phyloP scores from a whole-genome alignment of 2,113 vertebrate species.

The Microtus richardsoni region DNA sequence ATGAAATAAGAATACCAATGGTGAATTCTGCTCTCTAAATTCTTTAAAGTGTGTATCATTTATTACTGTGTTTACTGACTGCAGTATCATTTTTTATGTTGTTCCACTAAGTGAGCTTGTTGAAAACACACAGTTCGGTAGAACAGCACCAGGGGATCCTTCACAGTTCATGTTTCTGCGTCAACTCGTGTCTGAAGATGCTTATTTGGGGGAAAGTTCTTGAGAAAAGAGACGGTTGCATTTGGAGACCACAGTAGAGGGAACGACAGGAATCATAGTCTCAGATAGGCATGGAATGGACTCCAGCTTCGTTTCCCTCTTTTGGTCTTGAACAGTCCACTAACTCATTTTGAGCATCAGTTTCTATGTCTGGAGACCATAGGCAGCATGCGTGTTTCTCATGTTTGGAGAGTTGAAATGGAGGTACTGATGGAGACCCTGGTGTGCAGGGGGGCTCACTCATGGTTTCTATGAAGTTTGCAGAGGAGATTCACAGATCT shows the following conservation, averaged over 20 bases:
- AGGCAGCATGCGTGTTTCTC: background rate
- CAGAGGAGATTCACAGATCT: background rate
- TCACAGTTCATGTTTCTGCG: background rate
- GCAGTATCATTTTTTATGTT: background rate
- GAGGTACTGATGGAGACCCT: background rate
- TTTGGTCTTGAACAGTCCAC: background rate
- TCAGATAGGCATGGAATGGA: background rate
- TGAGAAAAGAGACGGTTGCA: background rate
- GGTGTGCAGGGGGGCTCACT: background rate
- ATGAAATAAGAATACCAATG: background rate
- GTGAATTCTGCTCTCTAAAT: background rate
- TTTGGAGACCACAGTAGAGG: too few relatives aligned
- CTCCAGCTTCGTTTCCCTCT: background rate
- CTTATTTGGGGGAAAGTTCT: background rate
- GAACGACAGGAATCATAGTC: fast-evolving
- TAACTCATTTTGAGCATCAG: background rate
- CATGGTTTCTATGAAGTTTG: background rate
- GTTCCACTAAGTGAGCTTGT: background rate
- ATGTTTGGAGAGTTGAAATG: background rate
- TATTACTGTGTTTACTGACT: background rate
- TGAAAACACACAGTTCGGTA: background rate
- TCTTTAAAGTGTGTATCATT: background rate
- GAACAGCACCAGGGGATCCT: background rate
- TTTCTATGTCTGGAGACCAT: background rate
- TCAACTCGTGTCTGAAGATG: background rate